These are phyloP conservation scores for Maniola hyperantus DNA, from an alignment of 2,888 invertebrate species.

Conservation along the genomic window DNA sequence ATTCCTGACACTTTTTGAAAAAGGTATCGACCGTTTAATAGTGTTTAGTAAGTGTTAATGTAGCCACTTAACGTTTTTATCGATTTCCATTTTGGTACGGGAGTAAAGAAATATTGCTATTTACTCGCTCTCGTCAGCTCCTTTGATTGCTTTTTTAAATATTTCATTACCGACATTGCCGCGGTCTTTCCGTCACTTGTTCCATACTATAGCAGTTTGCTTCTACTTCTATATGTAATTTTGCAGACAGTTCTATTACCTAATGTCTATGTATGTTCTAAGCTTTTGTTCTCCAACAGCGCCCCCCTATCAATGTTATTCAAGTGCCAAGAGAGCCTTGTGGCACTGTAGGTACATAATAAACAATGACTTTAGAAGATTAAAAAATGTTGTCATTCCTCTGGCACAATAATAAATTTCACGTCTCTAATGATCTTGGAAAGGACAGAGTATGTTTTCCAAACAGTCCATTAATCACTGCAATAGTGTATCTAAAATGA, in stretches of 20 bases:
- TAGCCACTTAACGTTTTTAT: conserved; percentile 19
- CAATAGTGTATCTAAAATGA: conserved; percentile 26
- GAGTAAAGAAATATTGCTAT: conserved; percentile 5
- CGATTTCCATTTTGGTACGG: conserved; percentile 17
- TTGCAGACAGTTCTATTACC: no score
- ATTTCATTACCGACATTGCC: neutral
- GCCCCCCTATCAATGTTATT: no score
- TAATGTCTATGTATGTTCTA: no score
- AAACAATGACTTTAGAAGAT: neutral
- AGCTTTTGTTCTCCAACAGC: no score
- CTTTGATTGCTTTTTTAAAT: conserved; percentile 9
- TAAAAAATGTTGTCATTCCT: conserved; percentile 7
- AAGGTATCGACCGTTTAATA: conserved; percentile 25
- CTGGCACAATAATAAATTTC: conserved; percentile 12
- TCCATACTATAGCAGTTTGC: no score
- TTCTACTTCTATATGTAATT: no score
- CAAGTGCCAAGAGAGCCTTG: no score
- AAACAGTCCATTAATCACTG: conserved; percentile 26
- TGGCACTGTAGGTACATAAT: no score
- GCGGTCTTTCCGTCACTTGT: neutral
- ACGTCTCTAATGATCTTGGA: conserved; percentile 8
- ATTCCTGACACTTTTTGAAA: conserved; percentile 28
- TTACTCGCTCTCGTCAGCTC: neutral
- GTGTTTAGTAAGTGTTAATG: conserved; percentile 25
- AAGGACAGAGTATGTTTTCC: conserved; percentile 13